phyloP scores from a whole-genome alignment of 2,888 invertebrate species.

The Rhorus exstirpatorius region DNA sequence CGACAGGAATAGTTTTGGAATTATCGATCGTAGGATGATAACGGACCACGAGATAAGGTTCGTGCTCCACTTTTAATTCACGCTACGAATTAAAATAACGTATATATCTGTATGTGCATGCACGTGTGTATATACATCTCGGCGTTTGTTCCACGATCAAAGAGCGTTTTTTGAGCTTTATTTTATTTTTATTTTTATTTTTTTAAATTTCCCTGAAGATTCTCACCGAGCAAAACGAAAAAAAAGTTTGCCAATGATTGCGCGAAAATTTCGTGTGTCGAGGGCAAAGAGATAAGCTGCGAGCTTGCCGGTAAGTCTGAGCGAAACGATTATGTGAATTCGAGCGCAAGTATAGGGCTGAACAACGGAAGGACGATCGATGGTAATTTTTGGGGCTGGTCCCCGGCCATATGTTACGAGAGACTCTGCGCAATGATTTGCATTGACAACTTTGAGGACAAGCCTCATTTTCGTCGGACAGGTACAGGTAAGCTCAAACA shows the following conservation, averaged over 20 bases:
- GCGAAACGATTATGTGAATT: background rate
- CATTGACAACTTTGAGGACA: conserved; percentile 62
- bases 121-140: too few relatives aligned
- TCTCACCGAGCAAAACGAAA: conserved; percentile 12
- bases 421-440: conserved; percentile 68
- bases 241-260: background rate
- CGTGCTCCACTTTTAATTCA: conserved; percentile 44
- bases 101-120: too few relatives aligned
- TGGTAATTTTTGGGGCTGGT: conserved; percentile 60
- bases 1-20: conserved; percentile 50
- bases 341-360: background rate
- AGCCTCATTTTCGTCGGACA: conserved; percentile 25
- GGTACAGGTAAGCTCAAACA: conserved; percentile 47
- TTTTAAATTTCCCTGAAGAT: background rate
- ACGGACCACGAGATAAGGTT: conserved; percentile 57
- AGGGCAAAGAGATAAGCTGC: too few relatives aligned
- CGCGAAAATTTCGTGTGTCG: background rate
- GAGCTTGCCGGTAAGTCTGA: background rate
- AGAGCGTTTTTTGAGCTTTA: too few relatives aligned
- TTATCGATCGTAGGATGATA: conserved; percentile 36
- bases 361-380: background rate
- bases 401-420: conserved; percentile 63
- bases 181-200: background rate
- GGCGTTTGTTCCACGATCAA: background rate
- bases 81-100: conserved; percentile 2